Base-by-base conservation (phyloP, 2,888 invertebrate genomes). In the Loripinus fragilis region DNA sequence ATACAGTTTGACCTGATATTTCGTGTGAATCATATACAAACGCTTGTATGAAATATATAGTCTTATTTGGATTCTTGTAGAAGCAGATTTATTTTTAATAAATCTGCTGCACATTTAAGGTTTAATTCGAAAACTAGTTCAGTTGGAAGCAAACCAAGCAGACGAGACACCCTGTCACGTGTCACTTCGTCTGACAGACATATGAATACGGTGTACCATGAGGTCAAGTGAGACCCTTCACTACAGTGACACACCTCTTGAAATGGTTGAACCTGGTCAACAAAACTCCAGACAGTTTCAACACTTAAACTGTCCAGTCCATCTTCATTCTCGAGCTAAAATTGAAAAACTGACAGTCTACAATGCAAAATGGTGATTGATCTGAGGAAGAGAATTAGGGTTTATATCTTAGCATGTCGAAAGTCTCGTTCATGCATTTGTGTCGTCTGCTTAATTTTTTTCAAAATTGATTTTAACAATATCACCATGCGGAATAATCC, bases 281-380 rank as follows among this genome's bases (percentile, higher is more conserved):
- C 30, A 20, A 33, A 60, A 17, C 30, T 33, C 33, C 60, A 33
- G 60, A 60, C 60, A 60, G 60, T 12, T 60, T 60, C 60, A 60
- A 33, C 20, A 33, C 33, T 33, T 17, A 60, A 17, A 17, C 17
- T 60, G 60, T 33, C 60, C 10, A 2, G 20, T 30, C 10, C 17
- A 17, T 60, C 33, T 33, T 33, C 33, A 17, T 60, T 33, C 12
- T 33, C 5, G 17, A 23, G 30, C 60, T 60, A 30, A 60, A 60
- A 20, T 60, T 17, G 20, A 33, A 5, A 33, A 28, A 2, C 30
- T 33, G 60, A 12, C 60, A 60, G 30, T 12, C 33, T 30, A 60
- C 60, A 60, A n/a, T n/a, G 60, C 17, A 33, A 5, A 60, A 60
- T 60, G 30, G 17, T n/a, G 30, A 60, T 33, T 60, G 60, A 60